Evolutionary conservation across 2,888 invertebrate genomes (phyloP), one percentile per base, ranked within the genome.

Genomic region (Rhingia campestris): DNA sequence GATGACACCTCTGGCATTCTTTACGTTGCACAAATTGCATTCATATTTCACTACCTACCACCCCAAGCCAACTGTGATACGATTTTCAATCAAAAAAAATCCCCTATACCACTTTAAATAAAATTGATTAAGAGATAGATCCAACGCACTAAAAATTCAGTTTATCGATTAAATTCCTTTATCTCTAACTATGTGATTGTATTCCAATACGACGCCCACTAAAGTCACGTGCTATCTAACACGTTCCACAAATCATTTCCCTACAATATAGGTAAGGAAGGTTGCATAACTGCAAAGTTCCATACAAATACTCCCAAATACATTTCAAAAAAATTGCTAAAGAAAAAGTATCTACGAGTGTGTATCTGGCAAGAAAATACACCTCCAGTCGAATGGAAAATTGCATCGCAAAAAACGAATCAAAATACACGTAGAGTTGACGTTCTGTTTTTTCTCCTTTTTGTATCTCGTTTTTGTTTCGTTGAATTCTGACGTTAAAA

Each of bases 211-310:
- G 56, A 56, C 69, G 56, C 32, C 32, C 47, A 22, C 22, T 2
- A 22, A 37, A 12, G 69, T 69, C 69, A 69, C 69, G 69, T 69
- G 56, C 56, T 47, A 7, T 47, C 22, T 22, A 37, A 33, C 33
- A 59, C 43, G 59, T 43, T 45, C 9, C 22, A 22, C 32, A 22
- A 30, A 41, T 32, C 30, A 32, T 30, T n/a, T 22, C 22, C 2
- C 22, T 41, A 3, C 22, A 5, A n/a, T 22, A 12, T 12, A 33
- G 6, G 4, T 41, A 12, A 43, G 45, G 32, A 59, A 45, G 45
- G 9, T 14, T 33, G 45, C 45, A 59, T 33, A 59, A 59, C 12
- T 45, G 45, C 45, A 45, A 59, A 59, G 22, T 22, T 22, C 2
- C 22, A 22, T 22, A 2, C 2, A 22, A 22, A 22, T 22, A 39